Conservation (phyloP, 2,888 invertebrate species). For the Acleris sparsana region DNA sequence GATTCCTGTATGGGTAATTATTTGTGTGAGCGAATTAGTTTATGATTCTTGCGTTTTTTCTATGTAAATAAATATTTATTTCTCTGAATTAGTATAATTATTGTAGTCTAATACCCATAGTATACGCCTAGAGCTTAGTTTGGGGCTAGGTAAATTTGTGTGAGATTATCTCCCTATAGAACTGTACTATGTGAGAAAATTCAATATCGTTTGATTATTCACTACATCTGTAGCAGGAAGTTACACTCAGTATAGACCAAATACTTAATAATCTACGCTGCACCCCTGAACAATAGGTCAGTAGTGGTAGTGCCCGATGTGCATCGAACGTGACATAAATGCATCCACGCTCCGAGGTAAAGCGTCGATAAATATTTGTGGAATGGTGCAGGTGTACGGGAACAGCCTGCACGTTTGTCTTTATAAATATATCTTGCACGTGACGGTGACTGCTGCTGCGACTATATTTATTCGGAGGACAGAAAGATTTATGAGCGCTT, state of each 20-base stretch:
- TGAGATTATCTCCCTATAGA: too few species aligned
- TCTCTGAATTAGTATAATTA: too few species aligned
- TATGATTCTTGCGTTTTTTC: too few species aligned
- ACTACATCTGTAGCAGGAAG: too few species aligned
- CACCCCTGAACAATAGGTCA: not conserved
- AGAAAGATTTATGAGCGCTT: conserved; percentile 12
- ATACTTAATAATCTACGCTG: not conserved
- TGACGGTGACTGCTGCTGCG: conserved; percentile 6
- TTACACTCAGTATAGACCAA: not conserved
- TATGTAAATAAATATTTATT: too few species aligned
- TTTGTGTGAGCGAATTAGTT: too few species aligned
- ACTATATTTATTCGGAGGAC: conserved; percentile 16
- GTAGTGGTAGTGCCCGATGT: conserved; percentile 2
- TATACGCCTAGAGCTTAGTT: too few species aligned
- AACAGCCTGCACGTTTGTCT: conserved; percentile 30
- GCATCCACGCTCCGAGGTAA: conserved; percentile 11
- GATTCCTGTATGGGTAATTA: too few species aligned
- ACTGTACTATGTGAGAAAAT: too few species aligned
- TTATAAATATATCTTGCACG: conserved; percentile 26
- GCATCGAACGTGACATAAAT: conserved; percentile 38
- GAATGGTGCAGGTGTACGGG: conserved; percentile 27
- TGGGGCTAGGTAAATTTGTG: too few species aligned
- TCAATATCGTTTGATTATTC: too few species aligned
- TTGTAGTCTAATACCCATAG: too few species aligned
- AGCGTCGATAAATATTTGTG: conserved; percentile 38